Conservation (phyloP, 2,113 vertebrate genomes). For the Cnemophilus loriae region DNA sequence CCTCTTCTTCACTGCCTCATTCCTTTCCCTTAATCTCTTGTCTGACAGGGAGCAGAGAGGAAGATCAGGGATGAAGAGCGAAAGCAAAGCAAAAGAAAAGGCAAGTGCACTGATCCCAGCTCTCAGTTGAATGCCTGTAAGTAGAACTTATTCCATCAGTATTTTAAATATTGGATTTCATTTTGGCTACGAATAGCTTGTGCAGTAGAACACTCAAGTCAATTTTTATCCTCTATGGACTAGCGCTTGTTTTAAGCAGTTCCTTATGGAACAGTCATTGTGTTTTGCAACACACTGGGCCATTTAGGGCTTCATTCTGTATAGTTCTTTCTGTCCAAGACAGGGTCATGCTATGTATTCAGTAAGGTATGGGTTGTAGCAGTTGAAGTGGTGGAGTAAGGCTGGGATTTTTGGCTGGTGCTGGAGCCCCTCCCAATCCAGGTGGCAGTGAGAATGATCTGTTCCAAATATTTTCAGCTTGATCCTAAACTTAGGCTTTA, state of each 20-base stretch:
- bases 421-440: background rate
- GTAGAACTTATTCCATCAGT: conserved; percentile 49
- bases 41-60: conserved; percentile 86
- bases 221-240: background rate
- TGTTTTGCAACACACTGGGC: background rate
- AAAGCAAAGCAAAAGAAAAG: conserved; percentile 98
- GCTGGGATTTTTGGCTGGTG: background rate
- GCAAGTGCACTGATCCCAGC: conserved; percentile 82
- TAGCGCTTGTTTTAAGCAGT: background rate
- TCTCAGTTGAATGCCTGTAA: conserved; percentile 78
- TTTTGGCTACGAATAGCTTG: background rate
- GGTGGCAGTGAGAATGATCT: background rate
- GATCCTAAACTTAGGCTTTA: background rate
- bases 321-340: background rate
- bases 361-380: background rate
- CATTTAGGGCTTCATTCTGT: background rate
- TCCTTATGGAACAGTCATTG: background rate
- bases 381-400: background rate
- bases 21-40: background rate
- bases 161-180: background rate
- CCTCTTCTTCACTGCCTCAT: background rate
- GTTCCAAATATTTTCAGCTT: background rate
- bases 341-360: background rate
- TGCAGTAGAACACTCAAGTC: background rate
- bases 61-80: conserved; percentile 98